These are phyloP conservation scores for Plagodis pulveraria DNA, from an alignment of 2,888 invertebrate species.

Conservation along the genomic window DNA sequence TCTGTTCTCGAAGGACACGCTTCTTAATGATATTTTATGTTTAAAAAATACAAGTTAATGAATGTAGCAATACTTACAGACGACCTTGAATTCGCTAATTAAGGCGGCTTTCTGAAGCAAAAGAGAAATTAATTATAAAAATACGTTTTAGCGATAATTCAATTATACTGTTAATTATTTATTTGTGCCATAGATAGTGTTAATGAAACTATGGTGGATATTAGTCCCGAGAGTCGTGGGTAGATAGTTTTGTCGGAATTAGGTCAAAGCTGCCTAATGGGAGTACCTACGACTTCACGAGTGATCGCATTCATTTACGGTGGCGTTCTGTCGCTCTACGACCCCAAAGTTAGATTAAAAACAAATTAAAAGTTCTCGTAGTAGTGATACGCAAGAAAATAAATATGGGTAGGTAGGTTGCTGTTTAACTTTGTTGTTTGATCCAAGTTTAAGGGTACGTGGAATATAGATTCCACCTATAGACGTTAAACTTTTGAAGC, in stretches of 20 bases:
- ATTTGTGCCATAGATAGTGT: constrained; percentile 20
- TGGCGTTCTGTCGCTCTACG: constrained; percentile 6
- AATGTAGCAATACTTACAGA: constrained; percentile 30
- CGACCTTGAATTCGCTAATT: constrained; percentile 37
- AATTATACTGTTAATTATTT: constrained; percentile 13
- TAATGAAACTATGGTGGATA: constrained; percentile 20
- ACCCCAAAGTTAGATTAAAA: constrained; percentile 23
- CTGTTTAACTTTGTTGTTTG: too few relatives aligned
- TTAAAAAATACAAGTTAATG: constrained; percentile 29
- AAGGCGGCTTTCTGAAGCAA: constrained; percentile 26
- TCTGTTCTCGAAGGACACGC: constrained; percentile 1
- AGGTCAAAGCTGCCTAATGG: constrained; percentile 21
- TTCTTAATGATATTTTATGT: constrained; percentile 24
- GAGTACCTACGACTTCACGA: constrained; percentile 12
- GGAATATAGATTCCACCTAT: too few relatives aligned
- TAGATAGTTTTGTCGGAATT: constrained; percentile 13
- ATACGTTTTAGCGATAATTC: constrained; percentile 23
- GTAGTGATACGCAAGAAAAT: constrained; percentile 12
- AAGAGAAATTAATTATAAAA: constrained; percentile 33
- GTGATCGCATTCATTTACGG: constrained; percentile 18
- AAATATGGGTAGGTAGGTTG: constrained; percentile 1
- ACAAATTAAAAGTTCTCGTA: constrained; percentile 13
- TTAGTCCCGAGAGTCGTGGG: constrained; percentile 17
- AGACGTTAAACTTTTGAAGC: too few relatives aligned
- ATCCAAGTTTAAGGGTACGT: too few relatives aligned